Evolutionary conservation across 2,888 invertebrate species (phyloP).

Genomic region (Digitonthophagus gazella): DNA sequence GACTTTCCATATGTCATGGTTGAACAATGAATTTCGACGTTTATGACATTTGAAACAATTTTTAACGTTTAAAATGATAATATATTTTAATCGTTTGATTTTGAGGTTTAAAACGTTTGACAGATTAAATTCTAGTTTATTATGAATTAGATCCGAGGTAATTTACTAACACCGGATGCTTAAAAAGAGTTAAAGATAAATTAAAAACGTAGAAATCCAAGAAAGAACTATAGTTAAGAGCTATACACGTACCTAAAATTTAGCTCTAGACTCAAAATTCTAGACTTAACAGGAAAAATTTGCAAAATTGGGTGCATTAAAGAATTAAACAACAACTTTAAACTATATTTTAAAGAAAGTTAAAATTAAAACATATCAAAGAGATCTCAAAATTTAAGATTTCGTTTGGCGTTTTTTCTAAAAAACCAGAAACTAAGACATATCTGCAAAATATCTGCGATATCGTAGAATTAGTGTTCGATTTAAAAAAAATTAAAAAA

Average conservation of each 20-base stretch:
- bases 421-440: constrained; percentile 27
- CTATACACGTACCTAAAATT: constrained; percentile 46
- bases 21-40: too few species aligned
- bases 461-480: constrained; percentile 26
- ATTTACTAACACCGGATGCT: neutral
- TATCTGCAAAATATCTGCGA: constrained; percentile 30
- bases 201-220: too few species aligned
- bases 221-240: too few species aligned
- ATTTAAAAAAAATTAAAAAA: too few species aligned
- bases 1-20: too few species aligned
- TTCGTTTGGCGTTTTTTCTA: constrained; percentile 9
- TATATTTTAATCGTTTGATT: too few species aligned
- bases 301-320: neutral
- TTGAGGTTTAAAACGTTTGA: too few species aligned
- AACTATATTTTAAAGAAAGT: too few species aligned
- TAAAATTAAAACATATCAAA: constrained; percentile 6
- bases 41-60: too few species aligned
- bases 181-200: neutral
- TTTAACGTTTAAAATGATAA: too few species aligned
- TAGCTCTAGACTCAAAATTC: constrained; percentile 30
- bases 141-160: constrained; percentile 4
- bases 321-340: neutral
- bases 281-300: neutral
- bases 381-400: constrained; percentile 6
- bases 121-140: constrained; percentile 2